These are phyloP conservation scores for Peromyscus aztecus DNA, from an alignment of 2,797 vertebrate species.

Conservation along the genomic window DNA sequence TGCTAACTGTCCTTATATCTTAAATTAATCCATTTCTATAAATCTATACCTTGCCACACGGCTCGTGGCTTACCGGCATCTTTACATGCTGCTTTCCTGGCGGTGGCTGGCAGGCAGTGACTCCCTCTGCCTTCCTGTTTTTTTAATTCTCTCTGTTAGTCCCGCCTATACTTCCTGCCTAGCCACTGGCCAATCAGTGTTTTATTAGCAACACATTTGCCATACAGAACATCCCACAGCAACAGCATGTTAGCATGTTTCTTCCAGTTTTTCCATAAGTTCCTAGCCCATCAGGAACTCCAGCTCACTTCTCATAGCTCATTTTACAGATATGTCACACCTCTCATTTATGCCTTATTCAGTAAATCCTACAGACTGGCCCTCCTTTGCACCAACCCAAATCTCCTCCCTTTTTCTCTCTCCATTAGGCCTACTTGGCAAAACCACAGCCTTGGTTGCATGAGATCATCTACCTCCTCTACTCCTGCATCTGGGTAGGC, in stretches of 20 bases:
- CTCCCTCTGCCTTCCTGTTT: too few relatives aligned
- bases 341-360: not conserved
- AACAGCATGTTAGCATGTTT: not conserved
- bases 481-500: not conserved
- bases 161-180: too few relatives aligned
- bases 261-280: not conserved
- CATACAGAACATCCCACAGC: too few relatives aligned
- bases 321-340: not conserved
- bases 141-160: too few relatives aligned
- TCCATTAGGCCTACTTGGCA: not conserved
- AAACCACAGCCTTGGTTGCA: constrained; percentile 17
- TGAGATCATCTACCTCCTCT: not conserved
- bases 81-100: too few relatives aligned
- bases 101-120: too few relatives aligned
- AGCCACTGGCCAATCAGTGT: too few relatives aligned
- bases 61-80: too few relatives aligned
- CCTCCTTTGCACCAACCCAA: not conserved
- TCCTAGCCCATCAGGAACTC: not conserved
- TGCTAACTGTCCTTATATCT: too few relatives aligned
- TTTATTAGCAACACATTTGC: too few relatives aligned
- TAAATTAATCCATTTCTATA: too few relatives aligned
- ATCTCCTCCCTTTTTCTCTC: not conserved
- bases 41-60: too few relatives aligned
- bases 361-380: not conserved
- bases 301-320: not conserved